Evolutionary conservation across 1,140 invertebrate genomes (phyloP).

Genomic region (Oppia nitens): DNA sequence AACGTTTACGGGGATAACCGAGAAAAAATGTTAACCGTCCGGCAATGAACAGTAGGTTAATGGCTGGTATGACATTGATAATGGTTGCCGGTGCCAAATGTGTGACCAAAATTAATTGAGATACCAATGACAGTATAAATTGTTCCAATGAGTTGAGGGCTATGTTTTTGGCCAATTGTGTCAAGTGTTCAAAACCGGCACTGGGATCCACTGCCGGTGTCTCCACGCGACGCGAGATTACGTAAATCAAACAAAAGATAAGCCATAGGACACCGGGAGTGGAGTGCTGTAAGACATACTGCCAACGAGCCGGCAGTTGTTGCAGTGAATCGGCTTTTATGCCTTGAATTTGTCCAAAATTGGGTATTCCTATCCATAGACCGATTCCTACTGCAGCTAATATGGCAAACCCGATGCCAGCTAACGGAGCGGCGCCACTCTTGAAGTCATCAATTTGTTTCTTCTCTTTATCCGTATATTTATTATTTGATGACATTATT

Average conservation of each 20-base stretch:
- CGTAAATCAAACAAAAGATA: not conserved
- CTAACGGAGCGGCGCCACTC: too few species aligned
- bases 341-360: too few species aligned
- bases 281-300: too few species aligned
- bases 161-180: not conserved
- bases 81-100: not conserved
- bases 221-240: not conserved
- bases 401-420: too few species aligned
- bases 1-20: not conserved
- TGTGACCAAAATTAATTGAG: not conserved
- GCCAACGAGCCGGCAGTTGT: too few species aligned
- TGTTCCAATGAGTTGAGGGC: not conserved
- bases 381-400: too few species aligned
- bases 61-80: not conserved
- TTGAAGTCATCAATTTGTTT: too few species aligned
- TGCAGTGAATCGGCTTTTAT: too few species aligned
- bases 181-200: not conserved
- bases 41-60: not conserved
- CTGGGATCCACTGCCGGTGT: slow-evolving; percentile 2
- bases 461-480: too few species aligned
- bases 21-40: not conserved
- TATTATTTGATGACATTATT: too few species aligned
- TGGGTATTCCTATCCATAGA: too few species aligned
- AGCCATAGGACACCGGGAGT: not conserved
- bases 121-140: not conserved